Evolutionary conservation across 2,797 vertebrate genomes (phyloP), one percentile per base, ranked within the genome.

Genomic region (Pempheris klunzingeri): DNA sequence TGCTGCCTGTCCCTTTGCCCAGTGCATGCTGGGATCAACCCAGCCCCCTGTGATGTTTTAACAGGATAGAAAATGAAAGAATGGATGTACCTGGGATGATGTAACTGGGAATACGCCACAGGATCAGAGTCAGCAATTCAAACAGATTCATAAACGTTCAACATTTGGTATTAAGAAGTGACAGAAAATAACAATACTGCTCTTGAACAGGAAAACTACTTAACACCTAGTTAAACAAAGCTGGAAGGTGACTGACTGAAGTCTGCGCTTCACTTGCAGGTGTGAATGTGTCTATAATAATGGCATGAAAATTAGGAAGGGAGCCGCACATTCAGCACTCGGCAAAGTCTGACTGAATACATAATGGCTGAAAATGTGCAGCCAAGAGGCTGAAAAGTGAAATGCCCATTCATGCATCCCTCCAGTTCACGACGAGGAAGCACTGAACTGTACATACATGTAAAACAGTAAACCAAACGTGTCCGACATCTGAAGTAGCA

Each of bases 331-430:
- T 64, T 73, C 26, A 44, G 54, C 49, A 26, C 59, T 70, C 59
- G 28, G 63, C 22, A 50, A 43, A 69, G 30, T 28, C 34, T 34
- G 26, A 26, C 60, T 71, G 59, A 57, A 70, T 73, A 62, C 75
- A 71, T 47, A 71, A 63, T 26, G 8, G n/a, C 12, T 52, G 36
- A 32, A 57, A 74, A 65, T 26, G 66, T 73, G 69, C 47, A 66
- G 66, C 71, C 14, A 26, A 30, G 54, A 70, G 60, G 44, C 53
- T 52, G 2, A 55, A 58, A 67, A 57, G 22, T 22, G 46, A 50
- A 72, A 63, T 46, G 36, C 43, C 39, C 43, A 24, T 53, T 58
- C 15, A 52, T 49, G 54, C 26, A 22, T 64, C 18, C 7, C 24
- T 62, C 26, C 57, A 50, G 15, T 28, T 66, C 39, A 28, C 32